These are phyloP conservation scores for Toxotes jaculatrix DNA, from an alignment of 2,113 vertebrate genomes.

Conservation along the genomic window DNA sequence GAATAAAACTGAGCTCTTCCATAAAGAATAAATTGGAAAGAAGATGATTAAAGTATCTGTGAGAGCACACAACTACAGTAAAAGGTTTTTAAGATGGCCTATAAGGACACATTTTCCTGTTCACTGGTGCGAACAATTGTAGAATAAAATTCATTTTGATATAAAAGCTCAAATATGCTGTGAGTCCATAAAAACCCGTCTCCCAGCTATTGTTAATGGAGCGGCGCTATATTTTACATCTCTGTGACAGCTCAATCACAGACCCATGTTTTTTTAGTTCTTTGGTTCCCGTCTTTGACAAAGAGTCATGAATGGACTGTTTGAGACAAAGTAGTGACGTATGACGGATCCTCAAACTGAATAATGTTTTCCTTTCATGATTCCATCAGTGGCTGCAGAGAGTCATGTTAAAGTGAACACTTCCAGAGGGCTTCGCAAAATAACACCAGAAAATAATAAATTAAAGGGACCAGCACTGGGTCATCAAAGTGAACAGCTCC, in stretches of 20 bases:
- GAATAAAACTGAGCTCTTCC: constrained; percentile 14
- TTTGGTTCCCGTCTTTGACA: constrained; percentile 27
- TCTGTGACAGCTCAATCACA: constrained; percentile 55
- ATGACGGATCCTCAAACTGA: constrained; percentile 13
- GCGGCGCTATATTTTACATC: constrained; percentile 33
- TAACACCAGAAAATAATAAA: background rate
- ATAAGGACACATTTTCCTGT: constrained; percentile 63
- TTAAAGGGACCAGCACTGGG: background rate
- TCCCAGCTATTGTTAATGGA: constrained; percentile 43
- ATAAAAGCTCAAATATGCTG: constrained; percentile 52
- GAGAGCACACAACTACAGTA: constrained; percentile 17
- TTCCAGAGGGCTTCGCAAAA: background rate
- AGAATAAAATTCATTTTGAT: constrained; percentile 54
- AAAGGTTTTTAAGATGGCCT: constrained; percentile 47
- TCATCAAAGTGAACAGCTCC: background rate
- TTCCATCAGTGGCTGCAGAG: background rate
- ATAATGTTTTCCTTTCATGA: background rate
- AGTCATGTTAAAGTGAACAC: background rate
- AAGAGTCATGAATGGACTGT: constrained; percentile 16
- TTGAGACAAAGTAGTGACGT: background rate
- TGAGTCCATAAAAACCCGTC: constrained; percentile 38
- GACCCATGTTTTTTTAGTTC: constrained; percentile 1
- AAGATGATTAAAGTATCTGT: constrained; percentile 40
- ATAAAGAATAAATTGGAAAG: constrained; percentile 44
- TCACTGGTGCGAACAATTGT: constrained; percentile 62